Conservation (phyloP, 2,113 vertebrate species). For the Rhagologus leucostigma region DNA sequence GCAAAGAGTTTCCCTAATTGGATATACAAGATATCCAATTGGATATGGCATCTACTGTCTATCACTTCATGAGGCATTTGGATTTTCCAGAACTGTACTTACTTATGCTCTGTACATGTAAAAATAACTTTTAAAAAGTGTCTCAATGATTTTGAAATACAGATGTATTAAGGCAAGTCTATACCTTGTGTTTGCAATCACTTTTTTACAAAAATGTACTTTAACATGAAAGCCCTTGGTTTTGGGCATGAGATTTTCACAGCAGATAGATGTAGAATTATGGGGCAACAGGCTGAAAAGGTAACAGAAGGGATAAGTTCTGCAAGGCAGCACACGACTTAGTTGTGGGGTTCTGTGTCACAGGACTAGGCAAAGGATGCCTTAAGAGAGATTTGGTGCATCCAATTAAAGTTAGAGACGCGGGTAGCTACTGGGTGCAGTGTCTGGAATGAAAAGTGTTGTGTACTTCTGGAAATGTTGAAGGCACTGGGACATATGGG, state of each 20-base stretch:
- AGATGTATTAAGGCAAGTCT: background rate
- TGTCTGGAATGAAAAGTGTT: background rate
- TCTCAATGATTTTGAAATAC: background rate
- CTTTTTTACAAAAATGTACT: background rate
- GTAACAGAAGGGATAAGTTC: background rate
- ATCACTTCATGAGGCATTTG: background rate
- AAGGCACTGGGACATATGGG: background rate
- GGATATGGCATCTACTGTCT: background rate
- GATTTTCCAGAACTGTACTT: background rate
- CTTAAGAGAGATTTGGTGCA: background rate
- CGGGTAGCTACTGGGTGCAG: background rate
- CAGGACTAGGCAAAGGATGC: background rate
- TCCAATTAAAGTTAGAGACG: background rate
- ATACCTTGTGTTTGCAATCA: background rate
- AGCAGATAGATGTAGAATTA: background rate
- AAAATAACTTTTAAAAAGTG: background rate
- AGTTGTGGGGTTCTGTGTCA: background rate
- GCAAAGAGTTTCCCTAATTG: background rate
- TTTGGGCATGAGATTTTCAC: background rate
- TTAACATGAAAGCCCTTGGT: background rate
- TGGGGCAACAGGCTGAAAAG: background rate
- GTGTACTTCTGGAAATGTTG: background rate
- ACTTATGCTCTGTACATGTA: background rate
- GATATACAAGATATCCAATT: background rate
- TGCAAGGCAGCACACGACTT: background rate